These are phyloP conservation scores for Peromyscus maniculatus DNA, from an alignment of 2,113 vertebrate species.

Conservation along the genomic window DNA sequence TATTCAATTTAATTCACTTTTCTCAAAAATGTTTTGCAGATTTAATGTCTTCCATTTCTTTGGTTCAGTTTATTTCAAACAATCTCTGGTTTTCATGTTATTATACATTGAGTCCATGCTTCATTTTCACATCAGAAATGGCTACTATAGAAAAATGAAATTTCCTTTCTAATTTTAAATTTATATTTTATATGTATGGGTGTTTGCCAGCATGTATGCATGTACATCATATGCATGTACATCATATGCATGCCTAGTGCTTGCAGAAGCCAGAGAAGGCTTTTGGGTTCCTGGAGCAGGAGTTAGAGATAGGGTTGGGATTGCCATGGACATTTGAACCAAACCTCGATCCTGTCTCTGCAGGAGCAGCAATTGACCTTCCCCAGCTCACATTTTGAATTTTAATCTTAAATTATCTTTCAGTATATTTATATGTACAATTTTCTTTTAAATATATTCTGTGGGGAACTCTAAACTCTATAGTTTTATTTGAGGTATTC, in stretches of 20 bases:
- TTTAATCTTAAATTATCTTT: neutral
- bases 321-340: neutral
- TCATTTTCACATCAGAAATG: neutral
- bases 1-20: neutral
- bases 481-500: neutral
- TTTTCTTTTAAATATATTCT: neutral
- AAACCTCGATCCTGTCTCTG: neutral
- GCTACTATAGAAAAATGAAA: neutral
- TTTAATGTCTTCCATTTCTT: neutral
- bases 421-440: neutral
- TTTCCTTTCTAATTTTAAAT: neutral
- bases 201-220: neutral
- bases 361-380: neutral
- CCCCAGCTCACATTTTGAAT: neutral
- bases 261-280: neutral
- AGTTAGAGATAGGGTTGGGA: neutral
- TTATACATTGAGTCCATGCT: neutral
- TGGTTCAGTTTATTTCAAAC: neutral
- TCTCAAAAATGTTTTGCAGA: neutral
- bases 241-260: neutral
- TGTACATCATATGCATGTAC: neutral
- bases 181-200: neutral
- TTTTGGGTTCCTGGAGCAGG: neutral
- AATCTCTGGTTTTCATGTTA: neutral
- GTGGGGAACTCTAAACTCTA: neutral